Base-by-base conservation (phyloP, 1,140 invertebrate genomes). In the Leptopilina clavipes region DNA sequence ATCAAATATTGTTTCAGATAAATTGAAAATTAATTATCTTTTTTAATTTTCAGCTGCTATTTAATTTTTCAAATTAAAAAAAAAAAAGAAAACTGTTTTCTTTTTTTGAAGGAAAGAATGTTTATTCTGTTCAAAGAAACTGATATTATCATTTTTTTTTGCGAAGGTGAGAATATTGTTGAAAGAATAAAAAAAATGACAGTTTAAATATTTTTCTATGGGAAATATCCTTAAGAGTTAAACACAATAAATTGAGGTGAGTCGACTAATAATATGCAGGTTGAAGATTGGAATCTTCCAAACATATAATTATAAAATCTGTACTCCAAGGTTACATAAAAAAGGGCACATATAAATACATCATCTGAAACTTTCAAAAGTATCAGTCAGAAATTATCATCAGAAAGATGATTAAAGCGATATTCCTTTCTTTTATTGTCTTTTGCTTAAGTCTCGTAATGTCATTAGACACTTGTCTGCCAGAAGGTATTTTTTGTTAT, bases 261-360 rank as follows among this genome's bases (percentile, higher is more conserved):
- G 48, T 52, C 48, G 48, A n/a, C 48, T 52, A n/a, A 52, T 52
- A 52, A 52, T 52, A n/a, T 52, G 48, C 48, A 52, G 59, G 11
- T 37, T 65, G 22, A 31, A 65, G 59, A 65, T 31, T 31, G 22
- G 59, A 65, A 65, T 65, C 59, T 65, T 31, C 25, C 8, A 37
- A 65, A 31, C 6, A 37, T 65, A 65, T 31, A 31, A 31, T 65
- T 31, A 31, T 65, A 31, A n/a, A 18, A 25, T 31, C 6, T 65
- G 7, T 65, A 7, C 59, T 65, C 59, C 59, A 65, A 65, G 59
- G 59, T 65, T 31, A 31, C 1, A 37, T n/a, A 31, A 31, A 31
- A 65, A 65, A 22, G 22, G 59, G 37, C 37, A 40, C 22, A 65
- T 31, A 65, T 65, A 65, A 65, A 31, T 31, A 17, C 48, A 65